Conservation (phyloP, 1,140 invertebrate genomes). For the Drosophila mayri region DNA sequence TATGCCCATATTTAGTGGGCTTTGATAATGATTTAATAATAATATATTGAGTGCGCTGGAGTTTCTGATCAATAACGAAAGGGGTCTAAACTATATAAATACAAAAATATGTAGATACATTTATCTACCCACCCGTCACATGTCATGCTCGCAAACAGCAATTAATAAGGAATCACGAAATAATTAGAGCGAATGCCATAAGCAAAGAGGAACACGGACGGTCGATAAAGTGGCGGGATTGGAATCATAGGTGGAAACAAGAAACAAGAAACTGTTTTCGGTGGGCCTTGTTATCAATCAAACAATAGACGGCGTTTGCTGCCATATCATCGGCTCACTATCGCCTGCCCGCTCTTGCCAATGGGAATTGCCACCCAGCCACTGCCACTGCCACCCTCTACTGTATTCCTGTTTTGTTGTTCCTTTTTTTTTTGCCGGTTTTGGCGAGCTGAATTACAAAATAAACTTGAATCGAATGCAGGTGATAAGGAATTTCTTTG, state of each 20-base stretch:
- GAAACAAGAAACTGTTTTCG: conserved; percentile 43
- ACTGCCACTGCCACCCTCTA: conserved; percentile 19
- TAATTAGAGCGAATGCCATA: conserved; percentile 62
- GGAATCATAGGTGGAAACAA: conserved; percentile 33
- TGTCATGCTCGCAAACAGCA: conserved; percentile 53
- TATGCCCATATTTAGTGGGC: conserved; percentile 9
- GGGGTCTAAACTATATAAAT: neutral
- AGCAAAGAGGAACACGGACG: conserved; percentile 24
- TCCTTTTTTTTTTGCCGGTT: conserved; percentile 52
- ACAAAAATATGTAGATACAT: conserved; percentile 7
- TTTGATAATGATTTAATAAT: conserved; percentile 10
- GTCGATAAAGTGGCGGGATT: conserved; percentile 23
- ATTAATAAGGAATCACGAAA: conserved; percentile 75
- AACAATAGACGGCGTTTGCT: conserved; percentile 53
- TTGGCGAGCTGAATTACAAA: conserved; percentile 75
- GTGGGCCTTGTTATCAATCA: conserved; percentile 53
- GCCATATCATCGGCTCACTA: conserved; percentile 44
- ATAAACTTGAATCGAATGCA: conserved; percentile 74
- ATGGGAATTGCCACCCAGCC: conserved; percentile 12
- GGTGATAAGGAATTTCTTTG: conserved; percentile 65
- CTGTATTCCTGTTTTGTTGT: conserved; percentile 2
- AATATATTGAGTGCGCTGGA: neutral
- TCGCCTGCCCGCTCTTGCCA: conserved; percentile 18
- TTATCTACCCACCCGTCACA: conserved; percentile 55
- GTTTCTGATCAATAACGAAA: neutral